Percentiles rank a stretch among this genome's conserved stretches.
Conservation (phyloP, 2,797 vertebrate genomes). For the Sebastes itinus region DNA sequence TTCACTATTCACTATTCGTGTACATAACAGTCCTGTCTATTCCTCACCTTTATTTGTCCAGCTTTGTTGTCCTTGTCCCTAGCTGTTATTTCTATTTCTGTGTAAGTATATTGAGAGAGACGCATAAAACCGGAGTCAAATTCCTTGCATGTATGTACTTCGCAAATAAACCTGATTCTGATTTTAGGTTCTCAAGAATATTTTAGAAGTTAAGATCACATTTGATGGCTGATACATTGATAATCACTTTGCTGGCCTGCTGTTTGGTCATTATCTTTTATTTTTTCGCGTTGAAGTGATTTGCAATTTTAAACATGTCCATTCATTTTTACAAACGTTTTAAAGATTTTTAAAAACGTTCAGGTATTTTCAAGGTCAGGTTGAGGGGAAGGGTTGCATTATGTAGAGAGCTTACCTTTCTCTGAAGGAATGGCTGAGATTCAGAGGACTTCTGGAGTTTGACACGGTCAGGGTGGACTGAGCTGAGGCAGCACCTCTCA, state of each 20-base stretch:
- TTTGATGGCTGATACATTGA: neutral
- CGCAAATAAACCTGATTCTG: too few species aligned
- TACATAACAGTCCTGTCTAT: too few species aligned
- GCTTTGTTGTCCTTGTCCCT: too few species aligned
- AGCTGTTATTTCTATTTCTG: too few species aligned
- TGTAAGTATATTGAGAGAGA: too few species aligned
- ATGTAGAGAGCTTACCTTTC: conserved; percentile 84
- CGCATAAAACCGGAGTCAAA: too few species aligned
- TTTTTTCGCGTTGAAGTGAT: neutral
- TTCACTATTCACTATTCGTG: too few species aligned
- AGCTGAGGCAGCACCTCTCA: conserved; percentile 7
- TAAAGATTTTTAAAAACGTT: neutral
- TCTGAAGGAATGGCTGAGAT: conserved; percentile 85
- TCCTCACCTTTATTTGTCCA: too few species aligned
- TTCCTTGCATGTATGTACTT: too few species aligned
- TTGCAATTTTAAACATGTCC: neutral
- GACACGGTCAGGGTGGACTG: conserved; percentile 62
- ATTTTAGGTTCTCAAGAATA: neutral
- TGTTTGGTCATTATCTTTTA: neutral
- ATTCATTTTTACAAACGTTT: neutral
- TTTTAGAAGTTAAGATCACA: neutral
- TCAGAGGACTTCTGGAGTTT: conserved; percentile 73
- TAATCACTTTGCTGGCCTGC: neutral
- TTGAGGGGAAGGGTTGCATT: neutral
- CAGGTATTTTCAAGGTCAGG: neutral